phyloP scores from a whole-genome alignment of 2,797 vertebrate species.

The Meda fulgida region DNA sequence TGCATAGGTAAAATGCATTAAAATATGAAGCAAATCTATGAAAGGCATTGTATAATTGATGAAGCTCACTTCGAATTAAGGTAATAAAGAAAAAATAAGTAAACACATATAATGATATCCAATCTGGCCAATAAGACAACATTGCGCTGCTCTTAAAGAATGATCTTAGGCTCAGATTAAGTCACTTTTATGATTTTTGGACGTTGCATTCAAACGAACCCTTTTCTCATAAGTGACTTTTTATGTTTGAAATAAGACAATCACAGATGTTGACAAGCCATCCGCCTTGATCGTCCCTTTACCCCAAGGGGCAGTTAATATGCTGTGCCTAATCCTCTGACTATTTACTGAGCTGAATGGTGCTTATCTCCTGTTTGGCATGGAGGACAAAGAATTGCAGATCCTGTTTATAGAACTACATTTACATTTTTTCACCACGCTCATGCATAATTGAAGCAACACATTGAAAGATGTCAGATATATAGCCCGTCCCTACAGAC shows the following conservation, averaged over 20 bases:
- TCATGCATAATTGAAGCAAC: constrained; percentile 42
- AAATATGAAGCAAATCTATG: constrained; percentile 49
- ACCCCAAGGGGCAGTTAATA: constrained; percentile 50
- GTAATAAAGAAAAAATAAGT: constrained; percentile 46
- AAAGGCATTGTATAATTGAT: constrained; percentile 56
- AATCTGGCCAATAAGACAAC: constrained; percentile 14
- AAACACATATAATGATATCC: constrained; percentile 42
- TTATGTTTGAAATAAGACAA: constrained; percentile 9
- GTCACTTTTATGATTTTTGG: background rate
- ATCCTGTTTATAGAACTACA: constrained; percentile 40
- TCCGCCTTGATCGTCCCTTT: constrained; percentile 32
- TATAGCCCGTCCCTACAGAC: constrained; percentile 19
- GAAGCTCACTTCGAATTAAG: constrained; percentile 37
- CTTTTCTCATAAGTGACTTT: constrained; percentile 18
- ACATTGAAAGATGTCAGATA: constrained; percentile 39
- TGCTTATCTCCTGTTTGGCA: constrained; percentile 44
- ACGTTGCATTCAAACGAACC: background rate
- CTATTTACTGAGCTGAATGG: constrained; percentile 47
- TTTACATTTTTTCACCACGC: constrained; percentile 28
- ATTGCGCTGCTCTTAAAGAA: background rate
- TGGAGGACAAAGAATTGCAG: constrained; percentile 33
- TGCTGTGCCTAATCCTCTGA: constrained; percentile 49
- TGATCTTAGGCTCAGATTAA: background rate
- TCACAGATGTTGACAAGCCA: constrained; percentile 19
- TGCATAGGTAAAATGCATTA: constrained; percentile 45